Base-by-base conservation (phyloP, 2,888 invertebrate genomes). In the Neoaliturus tenellus region DNA sequence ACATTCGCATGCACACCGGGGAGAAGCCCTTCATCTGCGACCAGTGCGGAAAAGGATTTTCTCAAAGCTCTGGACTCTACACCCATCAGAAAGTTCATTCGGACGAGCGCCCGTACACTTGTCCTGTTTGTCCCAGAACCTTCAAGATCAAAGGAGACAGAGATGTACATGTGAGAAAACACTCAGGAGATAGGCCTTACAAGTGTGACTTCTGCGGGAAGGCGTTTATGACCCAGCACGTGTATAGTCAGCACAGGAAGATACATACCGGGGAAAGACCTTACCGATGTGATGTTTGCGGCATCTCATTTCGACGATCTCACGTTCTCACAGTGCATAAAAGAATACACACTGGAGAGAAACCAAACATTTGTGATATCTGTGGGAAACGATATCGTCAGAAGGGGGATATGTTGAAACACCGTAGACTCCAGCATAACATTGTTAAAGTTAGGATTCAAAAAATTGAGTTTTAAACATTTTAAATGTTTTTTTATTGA, bases 361-460 rank as follows among this genome's bases (percentile, higher is more conserved):
- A 89, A 84, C 90, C 91, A 3, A 90, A 90, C 86, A 89, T 90
- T 62, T 91, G 92, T 87, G 90, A 91, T 86, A 89, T 92, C 75
- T 92, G 92, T 86, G 90, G 90, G 85, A 91, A 91, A 87, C 90
- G 90, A 31, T 91, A 86, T 44, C 83, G 87, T 4, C 87, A 87
- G 71, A 87, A 87, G 80, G 86, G 87, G n/a, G 87, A 87, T 58
- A 87, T 87, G 86, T 71, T 87, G 20, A 87, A 87, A 58, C 87
- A 87, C 81, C 75, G 85, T 25, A 73, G 87, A 39, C 83, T 86
- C 8, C 86, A 86, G 58, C 87, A 87, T 73, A 85, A 85, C 25
- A 81, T 81, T 39, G 84, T 71, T n/a, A 84, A 84, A 35, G 78
- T 84, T 28, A 84, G 82, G 41, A 80, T 84, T 39, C 83, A 84